These are phyloP conservation scores for Lasioglossum albipes DNA, from an alignment of 1,140 invertebrate genomes.

Conservation along the genomic window DNA sequence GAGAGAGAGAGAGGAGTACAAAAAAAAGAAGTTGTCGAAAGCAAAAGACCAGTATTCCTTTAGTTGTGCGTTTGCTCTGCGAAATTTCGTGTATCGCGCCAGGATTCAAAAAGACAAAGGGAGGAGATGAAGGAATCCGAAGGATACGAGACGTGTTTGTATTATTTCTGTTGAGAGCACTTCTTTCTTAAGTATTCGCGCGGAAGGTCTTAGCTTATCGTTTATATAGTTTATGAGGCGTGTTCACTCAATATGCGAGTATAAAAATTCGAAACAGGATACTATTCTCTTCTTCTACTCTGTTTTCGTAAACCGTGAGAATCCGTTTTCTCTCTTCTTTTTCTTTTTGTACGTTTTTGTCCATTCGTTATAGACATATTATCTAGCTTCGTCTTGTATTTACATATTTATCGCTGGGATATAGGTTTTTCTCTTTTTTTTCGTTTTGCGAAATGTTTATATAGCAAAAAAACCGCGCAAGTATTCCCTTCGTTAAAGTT, in stretches of 20 bases:
- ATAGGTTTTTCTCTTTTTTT: background rate
- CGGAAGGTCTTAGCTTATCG: slow-evolving; percentile 8
- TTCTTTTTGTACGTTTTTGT: slow-evolving; percentile 15
- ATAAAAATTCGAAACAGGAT: no score
- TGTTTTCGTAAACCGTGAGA: no score
- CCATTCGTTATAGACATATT: slow-evolving; percentile 15
- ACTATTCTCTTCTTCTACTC: no score
- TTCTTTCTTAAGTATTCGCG: slow-evolving; percentile 1
- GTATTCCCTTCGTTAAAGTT: background rate
- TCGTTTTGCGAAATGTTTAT: background rate
- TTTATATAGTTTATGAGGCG: background rate
- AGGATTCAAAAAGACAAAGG: background rate
- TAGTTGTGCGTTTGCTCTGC: slow-evolving; percentile 17
- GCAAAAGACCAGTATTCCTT: slow-evolving; percentile 41
- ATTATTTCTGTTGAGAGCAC: slow-evolving; percentile 17
- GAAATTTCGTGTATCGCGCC: slow-evolving; percentile 5
- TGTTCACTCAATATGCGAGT: background rate
- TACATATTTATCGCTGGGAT: slow-evolving; percentile 18
- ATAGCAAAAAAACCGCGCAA: background rate
- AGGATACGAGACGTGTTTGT: background rate
- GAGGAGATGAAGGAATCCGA: background rate
- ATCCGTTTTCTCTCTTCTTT: no score
- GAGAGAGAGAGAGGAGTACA: no score
- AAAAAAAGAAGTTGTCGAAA: slow-evolving; percentile 31
- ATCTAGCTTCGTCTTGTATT: slow-evolving; percentile 11